Conservation (phyloP, 2,797 vertebrate genomes). For the Acrossocheilus wenchowensis region DNA sequence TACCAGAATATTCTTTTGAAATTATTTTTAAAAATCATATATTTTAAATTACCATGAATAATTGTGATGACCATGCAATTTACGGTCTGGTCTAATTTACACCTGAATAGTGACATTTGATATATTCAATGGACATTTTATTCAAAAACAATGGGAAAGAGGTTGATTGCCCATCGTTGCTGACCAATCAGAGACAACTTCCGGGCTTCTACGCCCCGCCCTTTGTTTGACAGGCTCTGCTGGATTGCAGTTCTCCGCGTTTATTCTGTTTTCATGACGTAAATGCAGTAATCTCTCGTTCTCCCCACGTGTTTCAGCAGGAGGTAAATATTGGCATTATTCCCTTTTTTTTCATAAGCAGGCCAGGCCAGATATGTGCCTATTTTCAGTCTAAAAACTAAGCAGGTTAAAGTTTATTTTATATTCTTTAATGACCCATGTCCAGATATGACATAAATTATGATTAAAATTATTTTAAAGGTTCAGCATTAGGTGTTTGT, state of each 20-base stretch:
- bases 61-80: neutral
- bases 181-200: slow-evolving; percentile 10
- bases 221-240: neutral
- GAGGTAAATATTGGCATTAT: slow-evolving; percentile 4
- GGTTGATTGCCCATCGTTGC: neutral
- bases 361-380: neutral
- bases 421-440: neutral
- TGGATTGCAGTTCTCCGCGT: neutral
- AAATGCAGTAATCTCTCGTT: slow-evolving; percentile 24
- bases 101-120: neutral
- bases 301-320: slow-evolving; percentile 9
- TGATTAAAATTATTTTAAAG: neutral
- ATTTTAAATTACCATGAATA: neutral
- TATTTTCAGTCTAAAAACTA: neutral
- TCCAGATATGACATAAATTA: neutral
- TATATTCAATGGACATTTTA: neutral
- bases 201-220: neutral
- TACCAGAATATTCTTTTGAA: neutral
- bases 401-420: neutral
- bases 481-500: neutral
- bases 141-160: neutral
- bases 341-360: slow-evolving; percentile 4
- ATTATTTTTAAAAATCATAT: neutral
- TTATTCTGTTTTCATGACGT: slow-evolving; percentile 4
- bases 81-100: neutral